Evolutionary conservation across 1,140 invertebrate species (phyloP).

Genomic region (Trichonephila inaurata): DNA sequence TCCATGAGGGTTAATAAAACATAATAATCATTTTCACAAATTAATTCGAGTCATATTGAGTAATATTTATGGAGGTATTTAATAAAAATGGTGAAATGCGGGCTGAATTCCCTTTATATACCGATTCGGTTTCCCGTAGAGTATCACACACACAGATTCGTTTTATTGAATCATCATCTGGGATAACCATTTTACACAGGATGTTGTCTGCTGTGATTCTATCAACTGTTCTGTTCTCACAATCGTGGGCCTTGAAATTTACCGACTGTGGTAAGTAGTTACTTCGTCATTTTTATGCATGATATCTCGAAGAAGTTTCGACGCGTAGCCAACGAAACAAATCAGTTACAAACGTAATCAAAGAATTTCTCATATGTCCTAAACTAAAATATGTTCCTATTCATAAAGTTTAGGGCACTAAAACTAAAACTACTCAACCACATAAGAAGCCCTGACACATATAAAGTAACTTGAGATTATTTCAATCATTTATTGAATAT

Average conservation of each 20-base stretch:
- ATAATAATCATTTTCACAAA: not conserved
- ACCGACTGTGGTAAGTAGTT: slow-evolving; percentile 52
- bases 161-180: not conserved
- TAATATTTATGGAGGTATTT: slow-evolving; percentile 35
- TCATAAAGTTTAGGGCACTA: no score
- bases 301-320: no score
- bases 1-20: slow-evolving; percentile 13
- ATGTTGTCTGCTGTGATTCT: slow-evolving; percentile 11
- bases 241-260: slow-evolving; percentile 36
- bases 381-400: no score
- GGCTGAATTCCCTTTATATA: slow-evolving; percentile 31
- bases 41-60: not conserved
- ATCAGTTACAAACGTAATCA: no score
- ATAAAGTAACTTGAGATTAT: no score
- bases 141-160: not conserved
- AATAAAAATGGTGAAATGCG: slow-evolving; percentile 40
- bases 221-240: slow-evolving; percentile 8
- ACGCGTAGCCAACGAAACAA: no score
- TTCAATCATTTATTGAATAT: no score
- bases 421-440: no score
- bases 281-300: not conserved
- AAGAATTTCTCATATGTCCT: no score
- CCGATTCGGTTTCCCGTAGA: not conserved
- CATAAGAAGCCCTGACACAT: no score
- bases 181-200: not conserved